These are phyloP conservation scores for Calypte anna DNA, from an alignment of 2,113 vertebrate genomes.

Conservation along the genomic window DNA sequence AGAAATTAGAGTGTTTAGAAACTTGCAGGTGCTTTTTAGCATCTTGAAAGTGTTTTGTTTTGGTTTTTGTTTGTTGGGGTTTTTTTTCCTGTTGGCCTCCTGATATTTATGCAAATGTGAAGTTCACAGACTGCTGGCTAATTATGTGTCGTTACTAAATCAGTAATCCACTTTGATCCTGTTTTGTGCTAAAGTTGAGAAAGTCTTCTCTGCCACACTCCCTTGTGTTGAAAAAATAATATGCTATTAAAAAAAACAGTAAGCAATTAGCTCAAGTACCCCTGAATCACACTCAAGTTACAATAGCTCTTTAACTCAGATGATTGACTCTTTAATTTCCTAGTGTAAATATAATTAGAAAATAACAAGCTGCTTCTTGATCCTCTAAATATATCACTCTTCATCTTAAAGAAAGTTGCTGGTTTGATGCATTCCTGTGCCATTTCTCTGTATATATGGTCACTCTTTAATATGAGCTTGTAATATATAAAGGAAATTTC, in stretches of 20 bases:
- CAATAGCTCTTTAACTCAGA: neutral
- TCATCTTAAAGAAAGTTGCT: neutral
- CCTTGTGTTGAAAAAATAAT: neutral
- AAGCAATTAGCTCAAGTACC: slow-evolving; percentile 25
- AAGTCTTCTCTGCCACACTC: neutral
- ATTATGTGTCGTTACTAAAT: slow-evolving; percentile 33
- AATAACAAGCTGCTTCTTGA: neutral
- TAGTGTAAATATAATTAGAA: neutral
- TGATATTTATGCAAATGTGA: slow-evolving; percentile 8
- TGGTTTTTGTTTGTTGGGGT: neutral
- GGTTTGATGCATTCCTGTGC: neutral
- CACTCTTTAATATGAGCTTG: neutral
- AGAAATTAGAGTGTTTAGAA: neutral
- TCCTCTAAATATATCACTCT: neutral
- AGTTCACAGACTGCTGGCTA: neutral
- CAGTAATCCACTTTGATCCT: slow-evolving; percentile 18
- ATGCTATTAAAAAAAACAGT: slow-evolving; percentile 12
- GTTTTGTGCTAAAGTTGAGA: neutral
- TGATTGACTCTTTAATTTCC: neutral
- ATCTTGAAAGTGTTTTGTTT: neutral
- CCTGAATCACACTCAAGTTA: neutral
- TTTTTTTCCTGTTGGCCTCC: neutral
- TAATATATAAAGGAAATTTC: neutral
- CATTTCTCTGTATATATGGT: neutral
- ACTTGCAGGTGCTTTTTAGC: neutral